Conservation (phyloP, 2,113 vertebrate species). For the Psilopsiagon aymara region DNA sequence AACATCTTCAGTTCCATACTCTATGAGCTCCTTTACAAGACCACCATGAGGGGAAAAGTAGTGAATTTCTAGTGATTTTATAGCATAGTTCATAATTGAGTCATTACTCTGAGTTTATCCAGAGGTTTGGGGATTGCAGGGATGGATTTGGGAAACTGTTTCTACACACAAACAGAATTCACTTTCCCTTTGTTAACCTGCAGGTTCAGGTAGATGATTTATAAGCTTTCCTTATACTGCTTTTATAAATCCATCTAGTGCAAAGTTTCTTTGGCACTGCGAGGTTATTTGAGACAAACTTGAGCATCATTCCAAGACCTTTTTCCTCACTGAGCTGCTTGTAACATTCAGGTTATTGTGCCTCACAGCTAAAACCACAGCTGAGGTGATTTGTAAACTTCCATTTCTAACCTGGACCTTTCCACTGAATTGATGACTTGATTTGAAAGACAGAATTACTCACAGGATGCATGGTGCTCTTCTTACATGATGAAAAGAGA, state of each 20-base stretch:
- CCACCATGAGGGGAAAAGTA: not conserved
- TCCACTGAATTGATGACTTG: constrained; percentile 53
- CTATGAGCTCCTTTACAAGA: not conserved
- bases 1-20: not conserved
- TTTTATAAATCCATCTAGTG: constrained; percentile 50
- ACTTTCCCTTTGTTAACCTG: constrained; percentile 39
- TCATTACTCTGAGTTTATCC: constrained; percentile 28
- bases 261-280: constrained; percentile 58
- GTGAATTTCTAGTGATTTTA: not conserved
- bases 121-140: not conserved
- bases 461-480: not conserved
- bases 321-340: constrained; percentile 13
- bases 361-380: constrained; percentile 61
- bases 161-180: constrained; percentile 1
- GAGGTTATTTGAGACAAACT: constrained; percentile 61
- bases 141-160: constrained; percentile 34
- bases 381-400: constrained; percentile 62
- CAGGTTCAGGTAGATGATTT: constrained; percentile 43
- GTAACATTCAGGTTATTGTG: constrained; percentile 62
- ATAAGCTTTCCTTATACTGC: constrained; percentile 27
- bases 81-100: not conserved
- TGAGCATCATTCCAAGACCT: constrained; percentile 43
- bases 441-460: constrained; percentile 56
- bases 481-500: constrained; percentile 14
- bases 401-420: constrained; percentile 19